phyloP scores from a whole-genome alignment of 2,888 invertebrate genomes.

The Macrosoma leucophasiata region DNA sequence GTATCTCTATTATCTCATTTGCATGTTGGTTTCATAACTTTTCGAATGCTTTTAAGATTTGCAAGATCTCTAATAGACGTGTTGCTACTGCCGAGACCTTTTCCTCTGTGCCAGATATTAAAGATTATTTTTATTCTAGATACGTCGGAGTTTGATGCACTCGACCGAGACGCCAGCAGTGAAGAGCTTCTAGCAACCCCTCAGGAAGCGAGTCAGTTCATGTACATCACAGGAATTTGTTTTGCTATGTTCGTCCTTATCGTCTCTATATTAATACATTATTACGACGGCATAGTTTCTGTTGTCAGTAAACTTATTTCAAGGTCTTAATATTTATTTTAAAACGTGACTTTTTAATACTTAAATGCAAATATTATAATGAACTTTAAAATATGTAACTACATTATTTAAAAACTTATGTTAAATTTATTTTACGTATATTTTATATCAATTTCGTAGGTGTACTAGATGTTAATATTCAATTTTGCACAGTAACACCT shows the following conservation, averaged over 20 bases:
- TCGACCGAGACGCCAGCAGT: slow-evolving; percentile 67
- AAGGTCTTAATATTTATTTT: slow-evolving; percentile 32
- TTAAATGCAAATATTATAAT: too few species aligned
- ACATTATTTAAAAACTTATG: neutral
- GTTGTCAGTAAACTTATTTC: slow-evolving; percentile 43
- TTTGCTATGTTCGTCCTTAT: slow-evolving; percentile 78
- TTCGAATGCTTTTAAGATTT: too few species aligned
- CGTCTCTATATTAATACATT: slow-evolving; percentile 78
- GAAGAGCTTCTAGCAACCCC: slow-evolving; percentile 70
- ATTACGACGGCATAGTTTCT: slow-evolving; percentile 51
- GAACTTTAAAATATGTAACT: neutral
- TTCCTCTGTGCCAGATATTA: too few species aligned
- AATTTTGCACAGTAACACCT: too few species aligned
- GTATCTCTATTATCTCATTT: too few species aligned
- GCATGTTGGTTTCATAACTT: too few species aligned
- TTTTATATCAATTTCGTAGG: too few species aligned
- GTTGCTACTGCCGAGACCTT: too few species aligned
- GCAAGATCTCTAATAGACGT: too few species aligned
- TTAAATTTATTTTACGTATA: too few species aligned
- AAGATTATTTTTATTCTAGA: too few species aligned
- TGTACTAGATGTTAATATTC: too few species aligned
- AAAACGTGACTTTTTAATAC: slow-evolving; percentile 3
- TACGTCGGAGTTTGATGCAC: slow-evolving; percentile 66
- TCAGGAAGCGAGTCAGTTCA: slow-evolving; percentile 76
- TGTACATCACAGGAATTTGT: slow-evolving; percentile 77